These are phyloP conservation scores for Vimba vimba DNA, from an alignment of 2,113 vertebrate species.

Conservation along the genomic window DNA sequence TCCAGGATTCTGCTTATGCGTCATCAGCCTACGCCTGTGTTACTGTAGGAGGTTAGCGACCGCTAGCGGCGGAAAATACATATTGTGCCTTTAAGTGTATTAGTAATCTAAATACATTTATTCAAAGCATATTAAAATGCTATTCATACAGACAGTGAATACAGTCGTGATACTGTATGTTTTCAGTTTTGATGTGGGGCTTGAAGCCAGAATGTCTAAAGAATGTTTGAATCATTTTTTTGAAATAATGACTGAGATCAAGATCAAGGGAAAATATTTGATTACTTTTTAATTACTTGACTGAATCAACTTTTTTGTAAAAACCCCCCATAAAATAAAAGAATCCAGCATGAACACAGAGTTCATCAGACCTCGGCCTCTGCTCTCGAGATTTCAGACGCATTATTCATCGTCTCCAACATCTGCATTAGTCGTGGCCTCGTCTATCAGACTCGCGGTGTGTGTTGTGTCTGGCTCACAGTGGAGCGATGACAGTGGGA, in stretches of 20 bases:
- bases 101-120: too few relatives aligned
- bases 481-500: neutral
- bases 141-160: neutral
- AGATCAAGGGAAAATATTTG: neutral
- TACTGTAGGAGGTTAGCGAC: too few relatives aligned
- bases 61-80: too few relatives aligned
- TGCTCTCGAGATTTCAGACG: neutral
- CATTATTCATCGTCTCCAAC: neutral
- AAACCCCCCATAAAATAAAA: neutral
- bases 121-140: too few relatives aligned
- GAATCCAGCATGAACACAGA: neutral
- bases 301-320: neutral
- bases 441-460: neutral
- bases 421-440: neutral
- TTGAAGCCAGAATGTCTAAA: neutral
- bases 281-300: neutral
- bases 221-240: neutral
- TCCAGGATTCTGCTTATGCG: too few relatives aligned
- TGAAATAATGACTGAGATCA: neutral
- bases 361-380: too few relatives aligned
- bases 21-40: too few relatives aligned
- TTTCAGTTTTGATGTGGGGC: neutral
- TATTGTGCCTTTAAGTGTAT: too few relatives aligned
- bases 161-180: neutral
- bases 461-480: neutral